A percentile compares a stretch with the other conserved stretches of the same genome.
phyloP scores from a whole-genome alignment of 2,888 invertebrate genomes.

The Rhagonycha lutea region DNA sequence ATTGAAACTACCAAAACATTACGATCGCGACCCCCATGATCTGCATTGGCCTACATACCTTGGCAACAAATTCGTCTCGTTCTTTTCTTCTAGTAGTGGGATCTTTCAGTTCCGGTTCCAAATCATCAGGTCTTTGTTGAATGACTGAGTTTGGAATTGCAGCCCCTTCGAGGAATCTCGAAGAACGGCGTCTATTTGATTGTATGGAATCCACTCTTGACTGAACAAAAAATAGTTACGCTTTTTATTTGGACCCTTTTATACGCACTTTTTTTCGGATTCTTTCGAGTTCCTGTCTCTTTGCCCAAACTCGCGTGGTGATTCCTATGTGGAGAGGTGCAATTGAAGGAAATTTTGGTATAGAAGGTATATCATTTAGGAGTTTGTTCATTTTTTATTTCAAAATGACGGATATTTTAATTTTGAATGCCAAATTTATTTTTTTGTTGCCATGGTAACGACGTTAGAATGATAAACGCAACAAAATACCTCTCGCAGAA shows the following conservation, averaged over 20 bases:
- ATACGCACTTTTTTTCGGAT: neutral
- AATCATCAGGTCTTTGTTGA: neutral
- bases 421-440: neutral
- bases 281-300: slow-evolving; percentile 9
- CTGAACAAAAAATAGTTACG: neutral
- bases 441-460: neutral
- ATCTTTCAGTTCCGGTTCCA: slow-evolving; percentile 8
- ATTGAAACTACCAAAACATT: too few relatives aligned
- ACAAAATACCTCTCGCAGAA: too few relatives aligned
- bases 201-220: neutral
- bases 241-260: neutral
- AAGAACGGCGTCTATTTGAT: slow-evolving; percentile 5
- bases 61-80: slow-evolving; percentile 23
- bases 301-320: slow-evolving; percentile 32
- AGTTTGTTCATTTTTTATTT: slow-evolving; percentile 6
- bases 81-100: slow-evolving; percentile 1
- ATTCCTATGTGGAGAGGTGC: slow-evolving; percentile 22
- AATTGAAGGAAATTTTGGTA: slow-evolving; percentile 10
- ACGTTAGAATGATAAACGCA: too few relatives aligned
- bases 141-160: slow-evolving; percentile 25
- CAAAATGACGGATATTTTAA: neutral
- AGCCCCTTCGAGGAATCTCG: slow-evolving; percentile 23
- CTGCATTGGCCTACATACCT: slow-evolving; percentile 2
- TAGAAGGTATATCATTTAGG: slow-evolving; percentile 18
- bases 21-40: too few relatives aligned